Conservation (phyloP, 2,888 invertebrate species). For the Rhynchonema sp. region DNA sequence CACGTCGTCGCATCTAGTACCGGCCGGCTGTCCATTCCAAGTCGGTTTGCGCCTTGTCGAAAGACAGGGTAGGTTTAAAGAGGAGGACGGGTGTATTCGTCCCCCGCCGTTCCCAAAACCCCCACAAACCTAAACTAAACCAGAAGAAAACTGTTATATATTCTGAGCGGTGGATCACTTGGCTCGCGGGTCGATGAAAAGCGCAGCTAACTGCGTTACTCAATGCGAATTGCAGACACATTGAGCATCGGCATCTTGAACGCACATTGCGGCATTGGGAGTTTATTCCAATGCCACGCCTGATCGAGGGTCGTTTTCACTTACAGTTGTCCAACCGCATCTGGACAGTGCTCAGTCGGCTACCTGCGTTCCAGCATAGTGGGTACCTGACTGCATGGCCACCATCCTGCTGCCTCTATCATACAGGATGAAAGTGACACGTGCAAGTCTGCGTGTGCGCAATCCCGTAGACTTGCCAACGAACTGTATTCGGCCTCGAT, state of each 20-base stretch:
- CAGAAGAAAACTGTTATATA: background rate
- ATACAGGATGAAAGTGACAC: background rate
- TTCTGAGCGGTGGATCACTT: background rate
- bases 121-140: background rate
- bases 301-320: background rate
- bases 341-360: too few species aligned
- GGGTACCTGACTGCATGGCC: too few species aligned
- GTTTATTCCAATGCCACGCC: background rate
- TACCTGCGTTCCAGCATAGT: too few species aligned
- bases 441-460: background rate
- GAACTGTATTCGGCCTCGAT: background rate
- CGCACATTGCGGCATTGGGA: background rate
- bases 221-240: background rate
- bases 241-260: background rate
- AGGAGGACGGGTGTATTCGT: background rate
- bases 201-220: background rate
- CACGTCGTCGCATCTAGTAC: background rate
- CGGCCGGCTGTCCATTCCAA: background rate
- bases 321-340: background rate
- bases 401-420: too few species aligned
- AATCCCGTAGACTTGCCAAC: background rate
- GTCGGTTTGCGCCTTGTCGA: background rate
- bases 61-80: background rate
- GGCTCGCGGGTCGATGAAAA: background rate
- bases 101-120: background rate